Evolutionary conservation across 2,888 invertebrate genomes (phyloP), one percentile per base, ranked within the genome.

Genomic region (Anoplius nigerrimus): DNA sequence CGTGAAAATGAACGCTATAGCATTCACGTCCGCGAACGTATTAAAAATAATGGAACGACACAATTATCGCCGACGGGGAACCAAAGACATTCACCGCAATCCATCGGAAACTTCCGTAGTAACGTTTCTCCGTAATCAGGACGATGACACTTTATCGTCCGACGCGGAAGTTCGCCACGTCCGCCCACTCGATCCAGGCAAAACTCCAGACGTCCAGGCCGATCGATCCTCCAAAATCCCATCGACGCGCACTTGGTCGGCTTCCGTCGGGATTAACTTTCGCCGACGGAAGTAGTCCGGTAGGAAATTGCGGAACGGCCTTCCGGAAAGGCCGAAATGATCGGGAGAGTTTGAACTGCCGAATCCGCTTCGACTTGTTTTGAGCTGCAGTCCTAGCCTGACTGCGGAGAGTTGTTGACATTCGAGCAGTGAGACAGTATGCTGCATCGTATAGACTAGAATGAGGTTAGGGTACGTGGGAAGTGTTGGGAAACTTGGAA

Each of bases 221-320:
- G 42, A 67, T 71, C 66, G 75, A 78, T 78, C 74, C 34, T 34
- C 22, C 53, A 64, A 51, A 62, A 53, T 42, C 62, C 45, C 45
- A 43, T 15, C 57, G 56, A 60, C 48, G 20, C 54, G 74, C 72
- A 63, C 58, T 69, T 66, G 63, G 79, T 70, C 69, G 65, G 70
- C 79, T 79, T 75, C 72, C 43, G 20, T 64, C 48, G 45, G 76
- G 69, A 74, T 80, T 76, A 77, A 72, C 75, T 80, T 80, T 71
- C 67, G 68, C 60, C 62, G 65, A 62, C 68, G 72, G 62, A 80
- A 80, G 57, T 59, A 53, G 34, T n/a, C 58, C 48, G 42, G 21
- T 51, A 34, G 27, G 52, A 72, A 72, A 75, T 77, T 70, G 60
- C 63, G 59, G 59, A 71, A 22, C 66, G 42, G 6, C 34, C 11